phyloP scores from a whole-genome alignment of 2,113 vertebrate species.

The Marcusenius ussheri region DNA sequence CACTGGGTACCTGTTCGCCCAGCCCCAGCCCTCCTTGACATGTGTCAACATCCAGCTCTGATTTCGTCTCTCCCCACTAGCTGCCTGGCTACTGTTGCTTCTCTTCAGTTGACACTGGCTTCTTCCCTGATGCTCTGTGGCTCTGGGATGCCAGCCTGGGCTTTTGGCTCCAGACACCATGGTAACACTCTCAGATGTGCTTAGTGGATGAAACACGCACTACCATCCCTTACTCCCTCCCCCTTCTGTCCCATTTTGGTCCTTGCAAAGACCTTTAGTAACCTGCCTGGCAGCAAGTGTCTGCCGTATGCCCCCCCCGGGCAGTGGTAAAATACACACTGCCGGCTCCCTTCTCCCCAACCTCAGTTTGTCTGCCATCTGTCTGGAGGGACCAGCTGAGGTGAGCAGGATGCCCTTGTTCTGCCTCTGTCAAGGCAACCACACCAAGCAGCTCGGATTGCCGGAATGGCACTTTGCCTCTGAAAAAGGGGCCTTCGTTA shows the following conservation, averaged over 20 bases:
- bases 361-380: neutral
- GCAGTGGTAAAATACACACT: neutral
- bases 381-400: neutral
- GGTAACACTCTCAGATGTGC: neutral
- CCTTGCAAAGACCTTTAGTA: neutral
- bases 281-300: neutral
- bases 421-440: neutral
- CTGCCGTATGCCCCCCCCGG: neutral
- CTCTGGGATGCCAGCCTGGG: neutral
- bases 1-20: neutral
- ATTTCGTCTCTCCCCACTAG: neutral
- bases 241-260: neutral
- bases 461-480: neutral
- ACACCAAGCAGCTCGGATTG: neutral
- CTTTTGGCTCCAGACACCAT: neutral
- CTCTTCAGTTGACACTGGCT: neutral
- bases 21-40: neutral
- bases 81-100: neutral
- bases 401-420: neutral
- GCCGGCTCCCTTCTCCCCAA: neutral
- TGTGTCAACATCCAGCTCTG: neutral
- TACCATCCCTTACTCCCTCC: neutral
- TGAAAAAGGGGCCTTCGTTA: slow-evolving; percentile 3
- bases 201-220: neutral
- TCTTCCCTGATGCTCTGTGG: neutral